Evolutionary conservation across 2,113 vertebrate species (phyloP).

Genomic region (Rhinoderma darwinii): DNA sequence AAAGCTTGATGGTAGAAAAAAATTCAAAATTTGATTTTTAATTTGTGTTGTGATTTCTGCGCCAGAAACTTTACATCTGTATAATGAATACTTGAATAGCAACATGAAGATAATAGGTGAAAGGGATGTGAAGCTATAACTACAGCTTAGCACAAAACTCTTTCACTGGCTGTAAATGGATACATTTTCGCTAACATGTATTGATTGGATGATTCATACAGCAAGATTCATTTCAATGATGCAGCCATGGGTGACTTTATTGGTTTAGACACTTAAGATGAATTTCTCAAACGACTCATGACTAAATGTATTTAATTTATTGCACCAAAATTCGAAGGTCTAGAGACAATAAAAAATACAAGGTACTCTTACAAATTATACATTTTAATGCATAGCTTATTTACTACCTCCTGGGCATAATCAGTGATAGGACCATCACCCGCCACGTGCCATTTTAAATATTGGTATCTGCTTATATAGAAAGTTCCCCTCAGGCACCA

Average conservation of each 20-base stretch:
- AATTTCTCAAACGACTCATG: not conserved
- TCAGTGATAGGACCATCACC: too few relatives aligned
- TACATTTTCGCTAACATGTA: not conserved
- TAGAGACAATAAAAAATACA: too few relatives aligned
- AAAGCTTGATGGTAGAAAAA: not conserved
- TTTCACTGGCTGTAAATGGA: conserved; percentile 10
- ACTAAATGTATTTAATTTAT: not conserved
- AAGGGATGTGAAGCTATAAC: not conserved
- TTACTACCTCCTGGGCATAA: too few relatives aligned
- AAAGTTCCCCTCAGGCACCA: too few relatives aligned
- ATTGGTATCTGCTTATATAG: too few relatives aligned
- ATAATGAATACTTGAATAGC: not conserved
- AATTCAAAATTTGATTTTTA: not conserved
- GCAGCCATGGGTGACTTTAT: not conserved
- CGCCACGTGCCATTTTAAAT: too few relatives aligned
- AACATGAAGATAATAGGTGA: not conserved
- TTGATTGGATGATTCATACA: conserved; percentile 26
- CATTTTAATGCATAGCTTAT: too few relatives aligned
- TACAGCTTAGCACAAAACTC: not conserved
- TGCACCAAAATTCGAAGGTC: too few relatives aligned
- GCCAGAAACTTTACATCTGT: not conserved
- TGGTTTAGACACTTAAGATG: not conserved
- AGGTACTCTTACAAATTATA: too few relatives aligned
- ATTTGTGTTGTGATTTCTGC: not conserved
- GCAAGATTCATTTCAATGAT: not conserved